These are phyloP conservation scores for Pristis pectinata DNA, from an alignment of 2,797 vertebrate species.

Conservation along the genomic window DNA sequence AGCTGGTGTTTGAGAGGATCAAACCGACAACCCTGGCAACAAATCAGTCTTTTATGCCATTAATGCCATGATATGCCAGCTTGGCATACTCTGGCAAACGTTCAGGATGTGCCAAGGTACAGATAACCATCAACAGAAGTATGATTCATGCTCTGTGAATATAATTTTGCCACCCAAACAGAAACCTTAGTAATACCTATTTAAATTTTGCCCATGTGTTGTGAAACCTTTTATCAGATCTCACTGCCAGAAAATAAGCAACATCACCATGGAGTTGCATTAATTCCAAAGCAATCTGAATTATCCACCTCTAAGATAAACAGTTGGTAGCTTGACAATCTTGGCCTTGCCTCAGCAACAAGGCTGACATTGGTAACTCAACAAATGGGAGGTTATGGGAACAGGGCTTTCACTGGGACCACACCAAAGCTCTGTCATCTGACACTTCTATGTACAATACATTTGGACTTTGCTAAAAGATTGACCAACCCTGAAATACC, in stretches of 20 bases:
- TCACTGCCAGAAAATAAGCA: neutral
- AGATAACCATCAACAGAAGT: no score
- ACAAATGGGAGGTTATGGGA: neutral
- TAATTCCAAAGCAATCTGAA: neutral
- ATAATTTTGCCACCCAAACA: no score
- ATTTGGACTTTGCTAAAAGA: slow-evolving; percentile 7
- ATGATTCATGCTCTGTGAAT: no score
- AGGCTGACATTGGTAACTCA: neutral
- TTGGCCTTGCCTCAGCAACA: neutral
- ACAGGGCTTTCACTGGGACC: no score
- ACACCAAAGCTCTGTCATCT: neutral
- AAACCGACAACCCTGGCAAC: no score
- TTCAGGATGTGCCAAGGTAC: no score
- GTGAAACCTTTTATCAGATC: neutral
- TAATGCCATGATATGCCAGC: no score
- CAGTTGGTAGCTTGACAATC: neutral
- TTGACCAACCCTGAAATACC: neutral
- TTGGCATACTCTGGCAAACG: no score
- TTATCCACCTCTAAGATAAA: neutral
- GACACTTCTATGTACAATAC: neutral
- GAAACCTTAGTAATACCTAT: no score
- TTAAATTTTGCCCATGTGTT: neutral
- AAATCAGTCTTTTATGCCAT: no score
- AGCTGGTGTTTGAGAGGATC: no score
- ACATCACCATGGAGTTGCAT: neutral